Evolutionary conservation across 2,888 invertebrate species (phyloP), one percentile per base, ranked within the genome.

Genomic region (Nowickia ferox): DNA sequence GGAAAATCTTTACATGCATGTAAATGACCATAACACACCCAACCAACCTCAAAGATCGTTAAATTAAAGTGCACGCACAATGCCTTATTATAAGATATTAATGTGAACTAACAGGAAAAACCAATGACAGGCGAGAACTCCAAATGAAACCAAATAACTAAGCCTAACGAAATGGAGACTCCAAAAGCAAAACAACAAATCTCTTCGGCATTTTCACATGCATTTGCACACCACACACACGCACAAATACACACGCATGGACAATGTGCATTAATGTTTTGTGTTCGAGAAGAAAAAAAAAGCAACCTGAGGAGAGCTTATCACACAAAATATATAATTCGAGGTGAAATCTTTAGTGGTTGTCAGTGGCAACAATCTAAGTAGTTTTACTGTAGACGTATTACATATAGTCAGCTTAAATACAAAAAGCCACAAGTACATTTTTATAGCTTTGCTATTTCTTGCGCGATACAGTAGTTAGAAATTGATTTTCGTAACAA

Each of bases 101-200:
- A 48, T 63, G 55, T 63, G 69, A 75, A 17, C n/a, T 53, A 71
- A 76, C 79, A 71, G 46, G 40, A 17, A 38, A 68, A 19, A 74
- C 46, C 15, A 68, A 40, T 76, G 76, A 63, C 65, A 65, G 76
- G 19, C 76, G 63, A 55, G 48, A 82, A 82, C 40, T 63, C 40
- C 69, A 76, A 76, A 82, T n/a, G 42, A 71, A 63, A 69, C 68
- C 51, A 68, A 75, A 57, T 48, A 22, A 76, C n/a, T 46, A 57
- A 76, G 69, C 22, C 75, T 57, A 82, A 81, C 75, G 38, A 61
- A 59, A 59, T 53, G 68, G 68, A 69, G 76, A 76, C 30, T 63
- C 6, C 48, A 79, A 71, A 17, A 38, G 30, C 42, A 51, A 30
- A 68, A 19, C 48, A 22, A 0, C 11, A 38, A 68, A 55, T 15